Base-by-base conservation (phyloP, 2,797 vertebrate species). In the Gastrophryne carolinensis region DNA sequence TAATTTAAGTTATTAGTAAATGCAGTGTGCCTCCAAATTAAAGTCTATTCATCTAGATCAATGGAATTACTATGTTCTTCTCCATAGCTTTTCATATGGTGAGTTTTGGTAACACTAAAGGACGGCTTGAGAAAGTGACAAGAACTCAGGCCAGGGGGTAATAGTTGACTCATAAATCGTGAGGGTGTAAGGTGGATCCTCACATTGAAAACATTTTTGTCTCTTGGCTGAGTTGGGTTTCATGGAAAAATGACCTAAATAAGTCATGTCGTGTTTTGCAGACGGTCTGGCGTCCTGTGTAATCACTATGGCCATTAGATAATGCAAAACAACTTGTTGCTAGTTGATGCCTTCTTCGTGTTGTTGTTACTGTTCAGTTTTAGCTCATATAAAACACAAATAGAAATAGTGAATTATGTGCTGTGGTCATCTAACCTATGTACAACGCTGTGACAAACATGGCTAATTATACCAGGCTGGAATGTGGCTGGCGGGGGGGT, bases 331-430 rank as follows among this genome's bases (percentile, higher is more conserved):
- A 39, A 41, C 39, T 67, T 67, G 72, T 67, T 75, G 56, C 64
- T 75, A 39, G 56, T 69, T 60, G 69, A 41, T n/a, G 23, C 41
- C 32, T 37, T 29, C 32, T 62, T 57, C 41, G 41, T 37, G 23
- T 57, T 66, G 29, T 52, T 66, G 50, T 68, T 54, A 37, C 50
- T 11, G 37, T 67, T 75, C 64, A 30, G 21, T 24, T 69, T 71
- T 64, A 64, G 67, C 57, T 39, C 66, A 21, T 39, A 54, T 69
- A 69, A 76, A 71, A 63, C 67, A 50, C 50, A 71, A 77, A 71
- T 77, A 77, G 74, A 77, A 47, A 44, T 35, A n/a, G 66, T 56
- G 34, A 77, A 57, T 54, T 64, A 70, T 64, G 60, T 65, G 73
- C 65, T 37, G 60, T 13, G 15, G 26, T 71, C 52, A 71, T 71